Conservation (phyloP, 2,113 vertebrate species). For the Notechis scutatus region DNA sequence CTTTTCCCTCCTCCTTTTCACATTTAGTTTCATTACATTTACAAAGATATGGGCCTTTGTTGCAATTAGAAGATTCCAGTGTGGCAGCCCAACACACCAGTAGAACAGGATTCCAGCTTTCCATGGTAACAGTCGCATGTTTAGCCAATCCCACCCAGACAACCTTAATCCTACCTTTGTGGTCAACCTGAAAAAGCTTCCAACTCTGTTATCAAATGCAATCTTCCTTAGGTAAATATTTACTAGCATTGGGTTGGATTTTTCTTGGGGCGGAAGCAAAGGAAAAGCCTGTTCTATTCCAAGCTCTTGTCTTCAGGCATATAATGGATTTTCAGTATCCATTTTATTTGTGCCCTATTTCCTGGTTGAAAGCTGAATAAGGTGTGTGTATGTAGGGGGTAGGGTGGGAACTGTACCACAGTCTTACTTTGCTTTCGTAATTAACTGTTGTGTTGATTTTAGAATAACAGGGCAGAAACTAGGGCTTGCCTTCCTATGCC, state of each 20-base stretch:
- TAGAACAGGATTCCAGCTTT: slow-evolving; percentile 68
- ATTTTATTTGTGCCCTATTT: not conserved
- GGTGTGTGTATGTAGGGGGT: not conserved
- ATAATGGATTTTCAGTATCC: not conserved
- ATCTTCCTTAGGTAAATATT: slow-evolving; percentile 68
- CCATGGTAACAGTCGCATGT: slow-evolving; percentile 66
- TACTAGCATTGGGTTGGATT: slow-evolving; percentile 41
- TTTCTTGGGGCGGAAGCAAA: slow-evolving; percentile 44
- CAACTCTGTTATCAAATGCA: slow-evolving; percentile 59
- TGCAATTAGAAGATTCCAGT: slow-evolving; percentile 63
- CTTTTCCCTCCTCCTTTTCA: slow-evolving; percentile 35
- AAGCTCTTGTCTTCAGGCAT: slow-evolving; percentile 40
- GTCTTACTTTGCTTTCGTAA: slow-evolving; percentile 21
- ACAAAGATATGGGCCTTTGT: slow-evolving; percentile 55
- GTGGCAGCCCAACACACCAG: slow-evolving; percentile 63
- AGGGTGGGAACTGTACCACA: slow-evolving; percentile 1
- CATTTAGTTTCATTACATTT: slow-evolving; percentile 47
- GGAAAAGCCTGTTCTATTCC: slow-evolving; percentile 49
- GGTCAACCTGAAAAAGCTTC: slow-evolving; percentile 58
- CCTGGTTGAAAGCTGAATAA: slow-evolving; percentile 22
- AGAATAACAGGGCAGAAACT: slow-evolving; percentile 51
- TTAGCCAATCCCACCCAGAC: slow-evolving; percentile 56
- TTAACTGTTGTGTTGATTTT: slow-evolving; percentile 21
- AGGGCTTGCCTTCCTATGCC: not conserved
- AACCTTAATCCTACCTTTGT: slow-evolving; percentile 62